A percentile compares a stretch with the other conserved stretches of the same genome.
Conservation (phyloP, 2,888 invertebrate genomes). For the Notocelia uddmanniana region DNA sequence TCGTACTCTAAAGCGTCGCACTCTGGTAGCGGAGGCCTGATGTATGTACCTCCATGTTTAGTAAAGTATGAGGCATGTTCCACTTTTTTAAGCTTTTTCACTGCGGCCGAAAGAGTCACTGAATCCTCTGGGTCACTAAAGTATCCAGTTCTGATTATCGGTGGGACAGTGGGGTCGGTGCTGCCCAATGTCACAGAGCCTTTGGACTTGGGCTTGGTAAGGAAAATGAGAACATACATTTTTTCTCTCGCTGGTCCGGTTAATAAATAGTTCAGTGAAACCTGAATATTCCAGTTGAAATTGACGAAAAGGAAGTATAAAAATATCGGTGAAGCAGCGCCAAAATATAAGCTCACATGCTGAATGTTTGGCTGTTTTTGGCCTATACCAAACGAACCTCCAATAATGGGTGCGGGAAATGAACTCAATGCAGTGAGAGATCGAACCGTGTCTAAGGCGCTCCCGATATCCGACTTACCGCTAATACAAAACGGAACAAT, state of each 20-base stretch:
- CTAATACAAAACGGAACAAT: constrained; percentile 16
- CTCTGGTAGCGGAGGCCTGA: constrained; percentile 61
- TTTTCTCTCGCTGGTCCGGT: constrained; percentile 19
- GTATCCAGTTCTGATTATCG: constrained; percentile 32
- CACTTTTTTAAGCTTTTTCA: constrained; percentile 13
- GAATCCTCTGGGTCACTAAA: constrained; percentile 32
- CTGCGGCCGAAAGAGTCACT: constrained; percentile 8
- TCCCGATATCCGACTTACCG: constrained; percentile 12
- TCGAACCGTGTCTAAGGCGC: not conserved
- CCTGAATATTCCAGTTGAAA: constrained; percentile 30
- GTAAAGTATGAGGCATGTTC: constrained; percentile 15
- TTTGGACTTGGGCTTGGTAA: constrained; percentile 32
- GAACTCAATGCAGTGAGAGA: constrained; percentile 10
- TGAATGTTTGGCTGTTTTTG: constrained; percentile 8
- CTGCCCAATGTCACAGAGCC: constrained; percentile 38
- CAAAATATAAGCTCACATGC: constrained; percentile 5
- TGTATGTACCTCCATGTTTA: constrained; percentile 9
- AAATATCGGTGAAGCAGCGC: constrained; percentile 21
- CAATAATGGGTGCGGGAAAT: constrained; percentile 25
- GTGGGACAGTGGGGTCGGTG: constrained; percentile 26
- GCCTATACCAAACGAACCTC: constrained; percentile 15
- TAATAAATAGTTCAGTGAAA: constrained; percentile 1
- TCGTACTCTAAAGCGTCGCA: constrained; percentile 72
- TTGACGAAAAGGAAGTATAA: constrained; percentile 24
- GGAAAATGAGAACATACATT: constrained; percentile 1